Conservation (phyloP, 30 jellyfish, hydroid and myxozoan species). For the Haliclystus octoradiatus region DNA sequence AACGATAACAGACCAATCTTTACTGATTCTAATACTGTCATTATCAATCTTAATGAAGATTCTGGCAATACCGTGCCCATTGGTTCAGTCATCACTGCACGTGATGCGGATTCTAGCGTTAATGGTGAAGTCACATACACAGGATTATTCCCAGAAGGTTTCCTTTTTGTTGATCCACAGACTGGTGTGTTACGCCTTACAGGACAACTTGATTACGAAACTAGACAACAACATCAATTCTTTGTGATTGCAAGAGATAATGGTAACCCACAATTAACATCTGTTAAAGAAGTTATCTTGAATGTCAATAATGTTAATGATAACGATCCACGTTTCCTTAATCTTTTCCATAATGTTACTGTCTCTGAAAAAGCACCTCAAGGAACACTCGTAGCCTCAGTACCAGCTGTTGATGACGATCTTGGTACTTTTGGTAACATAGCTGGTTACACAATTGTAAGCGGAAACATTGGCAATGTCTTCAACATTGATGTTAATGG, state of each 20-base stretch:
- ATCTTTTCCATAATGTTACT: constrained; percentile 1
- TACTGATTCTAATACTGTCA: constrained; percentile 19
- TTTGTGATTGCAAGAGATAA: constrained; percentile 53
- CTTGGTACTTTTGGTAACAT: constrained; percentile 24
- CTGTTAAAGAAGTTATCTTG: constrained; percentile 15
- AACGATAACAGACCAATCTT: constrained; percentile 78
- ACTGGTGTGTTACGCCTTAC: constrained; percentile 44
- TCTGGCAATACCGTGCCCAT: not conserved
- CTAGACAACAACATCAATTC: constrained; percentile 32
- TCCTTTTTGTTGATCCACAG: constrained; percentile 25
- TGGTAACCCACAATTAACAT: constrained; percentile 66
- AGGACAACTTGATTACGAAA: constrained; percentile 54
- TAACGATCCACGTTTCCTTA: constrained; percentile 20
- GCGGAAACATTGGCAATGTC: constrained; percentile 43
- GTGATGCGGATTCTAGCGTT: constrained; percentile 48
- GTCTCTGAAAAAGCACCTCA: constrained; percentile 26
- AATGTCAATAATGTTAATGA: constrained; percentile 25
- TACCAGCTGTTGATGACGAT: constrained; percentile 52
- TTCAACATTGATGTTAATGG: constrained; percentile 63
- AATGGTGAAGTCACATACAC: constrained; percentile 36
- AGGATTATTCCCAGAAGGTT: constrained; percentile 56
- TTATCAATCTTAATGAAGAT: constrained; percentile 49
- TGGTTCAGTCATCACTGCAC: constrained; percentile 14
- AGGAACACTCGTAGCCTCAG: constrained; percentile 15
- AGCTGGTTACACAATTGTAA: constrained; percentile 22